phyloP scores from a whole-genome alignment of 2,797 vertebrate species.

The Cossypha heuglini region DNA sequence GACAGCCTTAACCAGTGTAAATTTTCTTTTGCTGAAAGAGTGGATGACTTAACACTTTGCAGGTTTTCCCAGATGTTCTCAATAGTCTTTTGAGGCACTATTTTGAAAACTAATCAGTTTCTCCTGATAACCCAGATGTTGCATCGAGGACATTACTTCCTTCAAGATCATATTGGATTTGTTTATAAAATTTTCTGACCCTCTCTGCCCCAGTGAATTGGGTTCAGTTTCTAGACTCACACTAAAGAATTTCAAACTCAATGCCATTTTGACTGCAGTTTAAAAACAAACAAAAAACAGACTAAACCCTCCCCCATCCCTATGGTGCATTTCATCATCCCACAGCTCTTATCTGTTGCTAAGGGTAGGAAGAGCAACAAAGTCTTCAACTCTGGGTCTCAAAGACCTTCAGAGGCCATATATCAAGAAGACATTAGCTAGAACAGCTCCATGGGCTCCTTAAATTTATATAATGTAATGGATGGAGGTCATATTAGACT shows the following conservation, averaged over 20 bases:
- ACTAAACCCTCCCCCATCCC: accelerated
- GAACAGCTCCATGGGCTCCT: not conserved
- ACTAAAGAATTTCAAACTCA: not conserved
- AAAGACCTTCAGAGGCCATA: not conserved
- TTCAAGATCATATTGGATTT: not conserved
- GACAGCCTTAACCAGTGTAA: not conserved
- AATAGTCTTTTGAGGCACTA: not conserved
- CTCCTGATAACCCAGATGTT: not conserved
- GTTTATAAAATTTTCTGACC: not conserved
- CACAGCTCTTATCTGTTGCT: not conserved
- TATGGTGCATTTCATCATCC: not conserved
- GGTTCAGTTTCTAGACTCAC: not conserved
- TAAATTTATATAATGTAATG: not conserved
- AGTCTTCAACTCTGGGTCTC: not conserved
- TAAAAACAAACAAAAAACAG: not conserved
- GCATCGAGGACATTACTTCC: not conserved
- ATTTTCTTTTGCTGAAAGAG: not conserved
- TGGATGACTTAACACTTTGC: not conserved
- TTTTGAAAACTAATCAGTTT: not conserved
- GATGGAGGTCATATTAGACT: not conserved
- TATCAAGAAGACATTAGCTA: not conserved
- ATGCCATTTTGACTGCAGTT: not conserved
- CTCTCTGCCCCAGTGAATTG: not conserved
- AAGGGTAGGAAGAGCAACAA: not conserved
- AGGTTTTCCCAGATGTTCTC: not conserved